Base-by-base conservation (phyloP, 2,113 vertebrate genomes). In the Apeltes quadracus region DNA sequence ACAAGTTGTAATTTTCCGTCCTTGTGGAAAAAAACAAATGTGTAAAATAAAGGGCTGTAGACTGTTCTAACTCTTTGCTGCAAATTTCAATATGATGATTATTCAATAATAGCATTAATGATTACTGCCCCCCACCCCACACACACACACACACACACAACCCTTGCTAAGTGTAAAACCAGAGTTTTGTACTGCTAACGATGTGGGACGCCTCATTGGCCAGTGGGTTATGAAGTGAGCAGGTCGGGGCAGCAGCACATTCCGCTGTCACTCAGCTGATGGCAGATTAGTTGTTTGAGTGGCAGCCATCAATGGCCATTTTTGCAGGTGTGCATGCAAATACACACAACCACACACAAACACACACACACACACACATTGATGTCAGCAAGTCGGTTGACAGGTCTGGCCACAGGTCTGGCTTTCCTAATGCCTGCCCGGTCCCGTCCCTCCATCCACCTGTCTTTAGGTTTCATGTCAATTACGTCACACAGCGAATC, bases 261-360 rank as follows among this genome's bases (percentile, higher is more conserved):
- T 86, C 76, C 55, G 83, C 84, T 88, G 89, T 89, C 90, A 88
- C 81, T 86, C 87, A 81, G 25, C 59, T 82, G 79, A 87, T 89
- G 76, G 70, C 82, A 89, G 85, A 88, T 88, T 90, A 88, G 83
- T 71, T 18, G 48, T 63, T 50, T 84, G 84, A 91, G 79, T 90
- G 89, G 87, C 90, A 92, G 81, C 84, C 84, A 86, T 92, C 90
- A 89, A 84, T 69, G 74, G 58, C 39, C 61, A 64, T 59, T 80
- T 69, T 43, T 71, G 61, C 67, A 72, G 23, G 57, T 66, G 44
- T 54, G 34, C 39, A 23, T n/a, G n/a, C 56, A 22, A 18, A 7
- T 10, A 32, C 58, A 43, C 29, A 41, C 62, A 44, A 66, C 67
- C 23, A 41, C 57, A 69, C 74, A 53, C 50, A 32, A 34, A 4